Percentiles rank a stretch among this genome's conserved stretches.
phyloP scores from a whole-genome alignment of 2,797 vertebrate species.

The Syndactyla subalaris region DNA sequence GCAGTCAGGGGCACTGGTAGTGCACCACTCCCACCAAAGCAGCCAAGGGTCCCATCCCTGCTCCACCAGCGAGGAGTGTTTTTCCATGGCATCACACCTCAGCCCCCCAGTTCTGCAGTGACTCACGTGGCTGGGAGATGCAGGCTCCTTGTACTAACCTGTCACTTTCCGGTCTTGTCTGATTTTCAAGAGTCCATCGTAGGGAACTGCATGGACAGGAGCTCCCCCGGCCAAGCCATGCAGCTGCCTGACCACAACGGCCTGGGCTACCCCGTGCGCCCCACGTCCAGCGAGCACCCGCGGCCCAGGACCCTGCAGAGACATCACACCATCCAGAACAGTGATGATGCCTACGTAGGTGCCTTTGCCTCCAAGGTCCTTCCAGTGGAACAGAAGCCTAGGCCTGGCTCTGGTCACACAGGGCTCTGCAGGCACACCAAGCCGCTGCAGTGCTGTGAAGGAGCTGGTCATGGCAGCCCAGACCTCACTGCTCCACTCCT shows the following conservation, averaged over 20 bases:
- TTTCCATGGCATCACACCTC: rapidly evolving
- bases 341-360: slow-evolving; percentile 94
- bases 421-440: background rate
- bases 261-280: slow-evolving; percentile 80
- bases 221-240: slow-evolving; percentile 85
- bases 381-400: background rate
- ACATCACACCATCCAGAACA: slow-evolving; percentile 98
- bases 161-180: background rate
- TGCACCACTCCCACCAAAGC: rapidly evolving
- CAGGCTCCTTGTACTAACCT: background rate
- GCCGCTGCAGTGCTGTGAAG: background rate
- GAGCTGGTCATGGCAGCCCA: background rate
- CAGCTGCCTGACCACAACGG: slow-evolving; percentile 91
- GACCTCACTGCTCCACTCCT: background rate
- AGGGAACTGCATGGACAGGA: slow-evolving; percentile 85
- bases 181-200: slow-evolving; percentile 76
- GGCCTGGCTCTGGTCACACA: background rate
- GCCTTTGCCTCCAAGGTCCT: background rate
- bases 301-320: slow-evolving; percentile 89
- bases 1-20: background rate
- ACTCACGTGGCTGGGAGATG: rapidly evolving
- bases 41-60: rapidly evolving
- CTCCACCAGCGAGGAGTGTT: rapidly evolving
- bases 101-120: rapidly evolving
- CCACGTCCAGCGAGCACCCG: slow-evolving; percentile 79